Base-by-base conservation (phyloP, 2,888 invertebrate genomes). In the Mythimna impura region DNA sequence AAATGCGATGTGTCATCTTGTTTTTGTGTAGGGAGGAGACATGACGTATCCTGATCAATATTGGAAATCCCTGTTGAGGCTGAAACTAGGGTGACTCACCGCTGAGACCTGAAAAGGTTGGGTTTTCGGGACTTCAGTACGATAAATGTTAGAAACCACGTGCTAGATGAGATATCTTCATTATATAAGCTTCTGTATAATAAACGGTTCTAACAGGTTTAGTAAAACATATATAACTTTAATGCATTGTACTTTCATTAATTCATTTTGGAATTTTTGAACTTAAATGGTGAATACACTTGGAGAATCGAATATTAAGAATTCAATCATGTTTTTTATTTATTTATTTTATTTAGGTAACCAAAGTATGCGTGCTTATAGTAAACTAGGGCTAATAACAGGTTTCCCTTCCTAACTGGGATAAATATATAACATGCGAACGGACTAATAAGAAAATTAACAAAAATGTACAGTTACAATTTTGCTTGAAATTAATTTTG, bases 11-110 rank as follows among this genome's bases (percentile, higher is more conserved):
- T 75, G 79, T 90, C 89, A 87, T 86, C 80, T 77, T 81, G 66
- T 83, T 86, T 79, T 80, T 77, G 84, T 86, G 78, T 62, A 72
- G 88, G 89, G 80, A 86, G 82, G 83, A 80, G 66, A 84, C 78
- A 89, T 93, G 92, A 92, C 90, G 91, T 90, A 89, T 90, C 79
- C 81, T 73, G 87, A 89, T 93, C 91, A 87, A 92, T 92, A 91
- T 73, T 72, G 88, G 92, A 85, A 93, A 91, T 89, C 82, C 93
- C 93, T 86, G 73, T 66, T 84, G 77, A 86, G 81, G 83, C 79
- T 55, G 40, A 72, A 73, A 71, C 52, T 80, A 54, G 50, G 60
- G 69, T 86, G 85, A 86, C 54, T 86, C 86, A 86, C 55, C 50
- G 34, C 34, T 68, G 52, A 34, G n/a, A 63, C 43, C 30, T 30